These are phyloP conservation scores for Dione vanillae DNA, from an alignment of 2,888 invertebrate species.

Conservation along the genomic window DNA sequence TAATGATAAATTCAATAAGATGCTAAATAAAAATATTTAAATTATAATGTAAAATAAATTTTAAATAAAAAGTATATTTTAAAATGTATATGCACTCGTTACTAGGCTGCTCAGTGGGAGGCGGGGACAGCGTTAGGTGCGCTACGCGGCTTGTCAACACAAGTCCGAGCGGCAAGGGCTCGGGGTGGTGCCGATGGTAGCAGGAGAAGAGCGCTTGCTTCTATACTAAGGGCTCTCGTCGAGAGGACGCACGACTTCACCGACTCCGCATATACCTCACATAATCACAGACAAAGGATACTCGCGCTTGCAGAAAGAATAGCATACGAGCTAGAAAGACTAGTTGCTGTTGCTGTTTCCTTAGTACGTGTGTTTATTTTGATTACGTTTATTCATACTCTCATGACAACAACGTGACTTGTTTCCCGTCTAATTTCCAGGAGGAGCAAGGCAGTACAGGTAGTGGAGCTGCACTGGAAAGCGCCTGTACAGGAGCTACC, in stretches of 20 bases:
- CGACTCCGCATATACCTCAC: conserved; percentile 99
- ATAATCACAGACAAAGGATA: conserved; percentile 98
- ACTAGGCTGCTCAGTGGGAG: conserved; percentile 79
- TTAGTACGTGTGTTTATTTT: conserved; percentile 83
- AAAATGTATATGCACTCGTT: conserved; percentile 24
- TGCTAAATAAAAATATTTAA: not conserved
- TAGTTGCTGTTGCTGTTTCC: conserved; percentile 93
- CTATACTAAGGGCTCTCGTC: conserved; percentile 94
- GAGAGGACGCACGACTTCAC: conserved; percentile 99
- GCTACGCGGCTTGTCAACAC: conserved; percentile 92
- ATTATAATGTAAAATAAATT: not conserved
- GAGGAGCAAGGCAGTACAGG: conserved; percentile 72
- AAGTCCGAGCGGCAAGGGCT: conserved; percentile 91
- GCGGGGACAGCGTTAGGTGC: conserved; percentile 91
- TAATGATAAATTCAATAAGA: not conserved
- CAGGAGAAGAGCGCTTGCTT: conserved; percentile 90
- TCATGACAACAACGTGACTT: not conserved
- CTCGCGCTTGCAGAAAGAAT: conserved; percentile 94
- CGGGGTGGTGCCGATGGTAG: conserved; percentile 87
- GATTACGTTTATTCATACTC: not conserved
- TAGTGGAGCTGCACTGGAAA: conserved; percentile 77
- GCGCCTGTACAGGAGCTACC: conserved; percentile 87
- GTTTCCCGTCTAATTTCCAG: conserved; percentile 50
- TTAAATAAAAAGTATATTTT: not conserved
- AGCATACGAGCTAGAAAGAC: conserved; percentile 95